These are phyloP conservation scores for Lepidostoma basale DNA, from an alignment of 1,140 invertebrate genomes.

Conservation along the genomic window DNA sequence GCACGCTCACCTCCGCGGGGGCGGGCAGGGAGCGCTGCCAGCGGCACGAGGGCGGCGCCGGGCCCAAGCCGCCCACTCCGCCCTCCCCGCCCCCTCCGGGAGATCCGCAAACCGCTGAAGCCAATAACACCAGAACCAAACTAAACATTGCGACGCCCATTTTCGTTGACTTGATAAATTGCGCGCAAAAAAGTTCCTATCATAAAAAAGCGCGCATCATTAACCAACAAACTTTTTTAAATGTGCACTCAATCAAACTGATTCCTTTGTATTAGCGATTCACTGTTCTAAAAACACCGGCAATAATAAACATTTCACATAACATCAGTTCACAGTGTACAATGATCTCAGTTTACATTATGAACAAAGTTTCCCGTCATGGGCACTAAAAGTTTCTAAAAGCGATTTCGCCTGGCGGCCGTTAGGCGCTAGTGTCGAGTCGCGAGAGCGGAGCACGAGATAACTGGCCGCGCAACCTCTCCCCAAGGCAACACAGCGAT, in stretches of 20 bases:
- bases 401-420: too few relatives aligned
- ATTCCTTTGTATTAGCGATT: too few relatives aligned
- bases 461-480: slow-evolving; percentile 57
- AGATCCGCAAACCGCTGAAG: slow-evolving; percentile 52
- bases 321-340: too few relatives aligned
- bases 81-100: slow-evolving; percentile 51
- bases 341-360: too few relatives aligned
- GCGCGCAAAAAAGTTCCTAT: background rate
- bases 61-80: slow-evolving; percentile 51
- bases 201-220: slow-evolving; percentile 13
- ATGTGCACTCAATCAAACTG: too few relatives aligned
- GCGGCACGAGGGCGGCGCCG: slow-evolving; percentile 69
- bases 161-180: background rate
- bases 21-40: slow-evolving; percentile 64
- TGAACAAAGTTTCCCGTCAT: too few relatives aligned
- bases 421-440: too few relatives aligned
- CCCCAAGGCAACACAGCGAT: slow-evolving; percentile 61
- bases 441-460: too few relatives aligned
- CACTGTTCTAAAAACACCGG: too few relatives aligned
- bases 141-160: slow-evolving; percentile 34
- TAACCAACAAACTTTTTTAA: too few relatives aligned
- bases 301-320: too few relatives aligned
- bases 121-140: slow-evolving; percentile 51
- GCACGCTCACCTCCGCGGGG: slow-evolving; percentile 56
- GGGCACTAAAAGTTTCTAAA: background rate